Conservation (phyloP, 2,797 vertebrate genomes). For the Helarctos malayanus region DNA sequence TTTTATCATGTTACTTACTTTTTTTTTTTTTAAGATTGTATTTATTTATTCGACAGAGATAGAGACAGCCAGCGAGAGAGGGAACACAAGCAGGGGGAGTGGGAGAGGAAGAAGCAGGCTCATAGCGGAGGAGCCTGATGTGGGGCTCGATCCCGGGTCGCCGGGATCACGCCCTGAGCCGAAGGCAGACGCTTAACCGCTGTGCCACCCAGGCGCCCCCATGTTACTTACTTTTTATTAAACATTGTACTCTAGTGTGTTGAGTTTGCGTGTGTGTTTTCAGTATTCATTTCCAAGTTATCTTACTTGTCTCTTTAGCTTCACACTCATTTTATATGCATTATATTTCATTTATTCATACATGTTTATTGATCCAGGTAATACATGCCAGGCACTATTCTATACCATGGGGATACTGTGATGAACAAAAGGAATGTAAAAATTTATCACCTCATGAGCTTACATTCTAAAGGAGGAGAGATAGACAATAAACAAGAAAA, state of each 20-base stretch:
- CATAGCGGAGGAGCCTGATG: too few species aligned
- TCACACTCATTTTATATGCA: neutral
- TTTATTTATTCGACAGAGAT: too few species aligned
- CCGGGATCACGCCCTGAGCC: too few species aligned
- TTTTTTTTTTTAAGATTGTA: neutral
- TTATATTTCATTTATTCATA: slow-evolving; percentile 22
- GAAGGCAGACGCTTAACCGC: too few species aligned
- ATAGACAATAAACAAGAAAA: neutral
- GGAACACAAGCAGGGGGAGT: too few species aligned
- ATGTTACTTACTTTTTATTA: neutral
- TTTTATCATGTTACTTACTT: neutral
- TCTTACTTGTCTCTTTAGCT: neutral
- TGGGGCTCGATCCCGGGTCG: too few species aligned
- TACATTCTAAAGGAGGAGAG: neutral
- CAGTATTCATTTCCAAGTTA: slow-evolving; percentile 7
- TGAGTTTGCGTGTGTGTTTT: neutral
- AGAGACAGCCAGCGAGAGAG: too few species aligned
- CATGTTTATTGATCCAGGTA: neutral
- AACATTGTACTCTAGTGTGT: neutral
- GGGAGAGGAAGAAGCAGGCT: too few species aligned
- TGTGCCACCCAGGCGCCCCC: too few species aligned
- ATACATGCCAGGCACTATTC: neutral
- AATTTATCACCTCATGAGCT: neutral
- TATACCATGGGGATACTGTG: neutral
- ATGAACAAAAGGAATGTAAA: slow-evolving; percentile 24